Conservation (phyloP, 2,888 invertebrate genomes). For the Drosophila koepferae region DNA sequence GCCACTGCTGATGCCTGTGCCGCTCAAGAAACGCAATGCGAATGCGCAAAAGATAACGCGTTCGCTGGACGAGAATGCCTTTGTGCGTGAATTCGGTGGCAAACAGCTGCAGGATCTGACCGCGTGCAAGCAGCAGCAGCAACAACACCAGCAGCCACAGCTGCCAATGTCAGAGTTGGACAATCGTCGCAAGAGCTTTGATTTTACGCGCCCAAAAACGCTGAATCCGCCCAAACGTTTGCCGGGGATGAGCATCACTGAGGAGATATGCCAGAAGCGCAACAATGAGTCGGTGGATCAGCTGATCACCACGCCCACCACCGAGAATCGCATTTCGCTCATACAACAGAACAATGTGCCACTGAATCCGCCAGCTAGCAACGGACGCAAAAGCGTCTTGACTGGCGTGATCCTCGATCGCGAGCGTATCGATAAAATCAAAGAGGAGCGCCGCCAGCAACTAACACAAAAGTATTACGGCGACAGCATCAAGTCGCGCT, state of each 20-base stretch:
- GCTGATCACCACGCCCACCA: constrained; percentile 86
- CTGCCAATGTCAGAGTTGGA: constrained; percentile 67
- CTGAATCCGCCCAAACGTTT: constrained; percentile 87
- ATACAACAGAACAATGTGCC: constrained; percentile 86
- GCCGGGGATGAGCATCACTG: constrained; percentile 83
- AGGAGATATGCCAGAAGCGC: constrained; percentile 78
- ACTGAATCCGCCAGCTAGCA: constrained; percentile 40
- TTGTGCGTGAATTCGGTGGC: constrained; percentile 88
- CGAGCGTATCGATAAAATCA: constrained; percentile 95
- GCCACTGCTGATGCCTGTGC: constrained; percentile 48
- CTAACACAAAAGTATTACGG: constrained; percentile 94
- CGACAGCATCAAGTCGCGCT: constrained; percentile 89
- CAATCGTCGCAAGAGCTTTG: constrained; percentile 87
- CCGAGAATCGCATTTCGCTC: constrained; percentile 88
- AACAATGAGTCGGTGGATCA: constrained; percentile 28
- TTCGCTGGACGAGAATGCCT: constrained; percentile 91
- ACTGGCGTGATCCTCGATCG: constrained; percentile 88
- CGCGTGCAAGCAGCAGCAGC: constrained; percentile 75
- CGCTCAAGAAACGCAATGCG: constrained; percentile 85
- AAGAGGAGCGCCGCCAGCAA: constrained; percentile 94
- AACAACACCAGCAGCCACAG: constrained; percentile 81
- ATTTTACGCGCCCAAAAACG: constrained; percentile 87
- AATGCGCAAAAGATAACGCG: constrained; percentile 88
- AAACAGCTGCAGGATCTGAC: constrained; percentile 82
- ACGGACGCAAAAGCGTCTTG: constrained; percentile 83